These are phyloP conservation scores for Siphonodentalium dalli DNA, from an alignment of 2,888 invertebrate species.

Conservation along the genomic window DNA sequence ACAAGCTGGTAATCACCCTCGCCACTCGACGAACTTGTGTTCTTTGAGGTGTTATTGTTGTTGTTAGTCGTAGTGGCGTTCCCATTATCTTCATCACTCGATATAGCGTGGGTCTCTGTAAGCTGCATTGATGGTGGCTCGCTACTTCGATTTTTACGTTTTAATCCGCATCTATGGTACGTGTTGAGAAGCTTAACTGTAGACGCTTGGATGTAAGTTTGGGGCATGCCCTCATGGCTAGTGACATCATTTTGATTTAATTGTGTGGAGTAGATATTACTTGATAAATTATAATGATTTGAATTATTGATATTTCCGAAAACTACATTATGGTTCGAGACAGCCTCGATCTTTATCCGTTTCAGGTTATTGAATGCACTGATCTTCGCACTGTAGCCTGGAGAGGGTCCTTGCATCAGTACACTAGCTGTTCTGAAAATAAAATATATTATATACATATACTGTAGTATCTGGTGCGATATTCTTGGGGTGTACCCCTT, in stretches of 20 bases:
- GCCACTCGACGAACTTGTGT: slow-evolving; percentile 52
- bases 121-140: slow-evolving; percentile 61
- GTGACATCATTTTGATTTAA: slow-evolving; percentile 29
- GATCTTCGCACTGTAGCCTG: slow-evolving; percentile 39
- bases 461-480: too few species aligned
- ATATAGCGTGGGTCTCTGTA: slow-evolving; percentile 54
- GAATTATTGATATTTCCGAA: too few species aligned
- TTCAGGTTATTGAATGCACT: slow-evolving; percentile 55
- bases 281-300: too few species aligned
- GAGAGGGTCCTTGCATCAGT: slow-evolving; percentile 59
- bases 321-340: slow-evolving; percentile 46
- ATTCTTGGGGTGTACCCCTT: too few species aligned
- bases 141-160: slow-evolving; percentile 60
- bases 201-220: slow-evolving; percentile 71
- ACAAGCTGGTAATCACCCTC: slow-evolving; percentile 99
- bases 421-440: slow-evolving; percentile 31
- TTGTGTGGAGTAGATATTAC: slow-evolving; percentile 28
- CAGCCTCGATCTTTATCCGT: slow-evolving; percentile 55
- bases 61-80: slow-evolving; percentile 36
- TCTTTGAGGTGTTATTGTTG: slow-evolving; percentile 49
- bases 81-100: slow-evolving; percentile 63
- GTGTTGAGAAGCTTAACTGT: slow-evolving; percentile 75
- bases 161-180: slow-evolving; percentile 69
- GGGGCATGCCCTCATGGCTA: slow-evolving; percentile 26
- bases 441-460: slow-evolving; percentile 2